These are phyloP conservation scores for Scaptomyza polygonia DNA, from an alignment of 2,888 invertebrate genomes.

Conservation along the genomic window DNA sequence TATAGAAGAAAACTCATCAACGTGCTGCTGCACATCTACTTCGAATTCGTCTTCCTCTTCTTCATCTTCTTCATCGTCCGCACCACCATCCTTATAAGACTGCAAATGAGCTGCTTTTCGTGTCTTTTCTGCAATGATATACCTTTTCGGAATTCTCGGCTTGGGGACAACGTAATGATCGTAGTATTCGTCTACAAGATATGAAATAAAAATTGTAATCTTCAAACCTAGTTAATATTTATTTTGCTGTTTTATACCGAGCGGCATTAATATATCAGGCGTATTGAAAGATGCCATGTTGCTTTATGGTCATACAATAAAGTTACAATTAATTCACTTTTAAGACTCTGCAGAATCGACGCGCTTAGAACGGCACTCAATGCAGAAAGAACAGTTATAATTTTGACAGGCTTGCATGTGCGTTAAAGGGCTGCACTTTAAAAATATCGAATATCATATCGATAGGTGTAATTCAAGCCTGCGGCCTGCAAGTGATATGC, in stretches of 20 bases:
- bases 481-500: background rate
- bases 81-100: slow-evolving; percentile 37
- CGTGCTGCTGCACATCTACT: background rate
- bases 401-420: background rate
- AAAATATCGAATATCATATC: background rate
- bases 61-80: slow-evolving; percentile 27
- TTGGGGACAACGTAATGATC: slow-evolving; percentile 39
- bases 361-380: background rate
- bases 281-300: slow-evolving; percentile 24
- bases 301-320: too few relatives aligned
- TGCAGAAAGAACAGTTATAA: slow-evolving; percentile 46
- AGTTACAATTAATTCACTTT: background rate
- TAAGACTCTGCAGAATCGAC: background rate
- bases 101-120: slow-evolving; percentile 50
- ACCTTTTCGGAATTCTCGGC: slow-evolving; percentile 32
- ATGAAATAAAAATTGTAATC: background rate
- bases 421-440: background rate
- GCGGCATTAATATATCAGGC: slow-evolving; percentile 6
- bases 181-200: slow-evolving; percentile 49
- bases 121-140: slow-evolving; percentile 11
- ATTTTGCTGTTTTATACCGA: slow-evolving; percentile 25
- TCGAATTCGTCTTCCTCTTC: slow-evolving; percentile 21
- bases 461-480: background rate
- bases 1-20: slow-evolving; percentile 17
- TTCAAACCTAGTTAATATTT: background rate